phyloP scores from a whole-genome alignment of 2,797 vertebrate genomes.

The Enteromius trimaculatus region DNA sequence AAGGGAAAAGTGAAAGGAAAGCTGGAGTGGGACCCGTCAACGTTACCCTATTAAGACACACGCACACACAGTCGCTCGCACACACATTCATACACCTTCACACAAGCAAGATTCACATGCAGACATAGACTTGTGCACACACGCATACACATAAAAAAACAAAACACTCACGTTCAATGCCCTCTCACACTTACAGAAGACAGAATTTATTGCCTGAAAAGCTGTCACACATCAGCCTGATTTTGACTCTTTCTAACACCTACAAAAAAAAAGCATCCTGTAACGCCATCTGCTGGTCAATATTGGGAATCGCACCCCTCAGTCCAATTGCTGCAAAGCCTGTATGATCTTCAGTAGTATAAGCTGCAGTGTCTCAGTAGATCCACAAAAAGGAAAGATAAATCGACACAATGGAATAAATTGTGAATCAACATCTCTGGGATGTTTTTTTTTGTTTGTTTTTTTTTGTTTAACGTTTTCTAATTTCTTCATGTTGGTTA shows the following conservation, averaged over 20 bases:
- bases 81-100: conserved; percentile 40
- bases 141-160: conserved; percentile 34
- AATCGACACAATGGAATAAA: conserved; percentile 4
- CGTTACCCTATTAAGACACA: conserved; percentile 52
- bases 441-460: conserved; percentile 23
- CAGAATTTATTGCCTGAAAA: conserved; percentile 59
- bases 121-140: conserved; percentile 39
- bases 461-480: neutral
- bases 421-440: conserved; percentile 46
- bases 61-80: neutral
- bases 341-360: conserved; percentile 23
- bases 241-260: conserved; percentile 44
- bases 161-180: conserved; percentile 37
- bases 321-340: neutral
- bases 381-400: conserved; percentile 30
- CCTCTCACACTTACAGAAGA: conserved; percentile 64
- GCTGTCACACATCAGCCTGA: conserved; percentile 67
- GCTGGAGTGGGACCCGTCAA: conserved; percentile 88
- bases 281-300: conserved; percentile 74
- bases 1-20: conserved; percentile 81
- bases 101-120: conserved; percentile 1
- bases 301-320: conserved; percentile 55
- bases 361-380: conserved; percentile 31
- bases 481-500: conserved; percentile 8
- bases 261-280: conserved; percentile 43